Conservation (phyloP, 2,888 invertebrate species). For the Apotomis betuletana region DNA sequence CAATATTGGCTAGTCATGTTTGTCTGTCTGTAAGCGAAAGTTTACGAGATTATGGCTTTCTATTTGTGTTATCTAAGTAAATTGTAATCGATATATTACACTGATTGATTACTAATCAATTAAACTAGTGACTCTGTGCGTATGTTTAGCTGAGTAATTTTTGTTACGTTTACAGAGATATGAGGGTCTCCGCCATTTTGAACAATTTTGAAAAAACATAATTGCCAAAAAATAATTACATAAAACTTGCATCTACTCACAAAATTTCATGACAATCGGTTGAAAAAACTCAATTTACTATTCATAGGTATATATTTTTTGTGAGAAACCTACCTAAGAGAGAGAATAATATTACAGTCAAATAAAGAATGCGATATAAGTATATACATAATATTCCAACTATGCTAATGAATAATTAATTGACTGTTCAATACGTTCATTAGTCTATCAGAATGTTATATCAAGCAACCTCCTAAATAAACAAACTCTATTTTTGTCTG, state of each 20-base stretch:
- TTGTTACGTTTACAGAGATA: no score
- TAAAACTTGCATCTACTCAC: no score
- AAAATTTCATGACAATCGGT: no score
- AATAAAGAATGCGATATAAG: background rate
- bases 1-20: conserved; percentile 35
- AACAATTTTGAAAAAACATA: no score
- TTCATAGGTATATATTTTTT: no score
- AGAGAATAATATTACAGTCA: background rate
- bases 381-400: background rate
- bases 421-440: background rate
- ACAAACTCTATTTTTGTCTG: background rate
- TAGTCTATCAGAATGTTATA: conserved; percentile 2
- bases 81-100: conserved; percentile 23
- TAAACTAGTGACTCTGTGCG: background rate
- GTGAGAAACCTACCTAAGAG: background rate
- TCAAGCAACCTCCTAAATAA: background rate
- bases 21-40: conserved; percentile 29
- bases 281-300: no score
- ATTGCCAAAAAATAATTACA: no score
- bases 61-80: conserved; percentile 30
- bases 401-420: conserved; percentile 3
- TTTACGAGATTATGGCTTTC: conserved; percentile 30
- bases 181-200: no score
- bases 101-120: background rate
- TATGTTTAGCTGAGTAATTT: no score